These are phyloP conservation scores for Atta cephalotes DNA, from an alignment of 1,140 invertebrate genomes.

Conservation along the genomic window DNA sequence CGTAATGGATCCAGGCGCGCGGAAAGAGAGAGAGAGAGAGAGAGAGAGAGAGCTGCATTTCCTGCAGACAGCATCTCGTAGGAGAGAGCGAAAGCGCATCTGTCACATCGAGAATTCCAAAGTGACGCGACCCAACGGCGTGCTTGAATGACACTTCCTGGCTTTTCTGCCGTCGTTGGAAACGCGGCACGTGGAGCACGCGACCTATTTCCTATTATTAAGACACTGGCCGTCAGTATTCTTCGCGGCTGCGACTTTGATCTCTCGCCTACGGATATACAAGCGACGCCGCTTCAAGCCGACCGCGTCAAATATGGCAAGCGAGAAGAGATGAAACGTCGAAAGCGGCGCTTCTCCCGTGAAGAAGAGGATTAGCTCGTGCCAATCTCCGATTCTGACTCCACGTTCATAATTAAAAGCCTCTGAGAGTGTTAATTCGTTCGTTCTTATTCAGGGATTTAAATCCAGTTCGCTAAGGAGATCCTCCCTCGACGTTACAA, in stretches of 20 bases:
- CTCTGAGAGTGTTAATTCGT: constrained; percentile 68
- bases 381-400: constrained; percentile 47
- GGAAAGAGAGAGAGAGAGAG: constrained; percentile 7
- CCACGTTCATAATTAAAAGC: constrained; percentile 67
- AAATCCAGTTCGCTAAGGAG: constrained; percentile 57
- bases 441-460: constrained; percentile 67
- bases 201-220: constrained; percentile 73
- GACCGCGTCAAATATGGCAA: constrained; percentile 24
- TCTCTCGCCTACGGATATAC: constrained; percentile 31
- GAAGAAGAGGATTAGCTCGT: constrained; percentile 52
- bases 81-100: constrained; percentile 6
- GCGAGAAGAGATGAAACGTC: constrained; percentile 9
- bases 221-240: constrained; percentile 21
- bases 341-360: constrained; percentile 36
- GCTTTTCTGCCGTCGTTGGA: constrained; percentile 50
- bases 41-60: constrained; percentile 31
- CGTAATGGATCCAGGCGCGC: constrained; percentile 35
- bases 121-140: constrained; percentile 36
- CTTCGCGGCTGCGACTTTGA: constrained; percentile 34
- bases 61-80: constrained; percentile 6
- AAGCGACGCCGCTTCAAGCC: not conserved
- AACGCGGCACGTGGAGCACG: constrained; percentile 38
- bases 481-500: constrained; percentile 29
- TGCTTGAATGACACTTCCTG: constrained; percentile 70
- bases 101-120: constrained; percentile 61